Evolutionary conservation across 2,113 vertebrate genomes (phyloP).

Genomic region (Motacilla tschutschensis): DNA sequence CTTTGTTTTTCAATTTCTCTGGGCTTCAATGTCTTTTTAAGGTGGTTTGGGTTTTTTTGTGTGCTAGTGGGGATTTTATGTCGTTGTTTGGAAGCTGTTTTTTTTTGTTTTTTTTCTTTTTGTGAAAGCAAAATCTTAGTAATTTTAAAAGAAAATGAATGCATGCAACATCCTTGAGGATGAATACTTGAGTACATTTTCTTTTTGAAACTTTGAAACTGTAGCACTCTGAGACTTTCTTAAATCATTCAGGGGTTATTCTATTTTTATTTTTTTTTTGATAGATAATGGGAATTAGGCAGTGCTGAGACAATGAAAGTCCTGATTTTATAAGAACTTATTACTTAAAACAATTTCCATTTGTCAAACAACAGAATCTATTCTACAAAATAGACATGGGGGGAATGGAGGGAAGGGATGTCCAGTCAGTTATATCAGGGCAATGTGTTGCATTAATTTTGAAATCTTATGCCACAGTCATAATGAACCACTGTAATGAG

Average conservation of each 20-base stretch:
- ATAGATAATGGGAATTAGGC: background rate
- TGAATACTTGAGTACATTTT: background rate
- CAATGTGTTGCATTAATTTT: background rate
- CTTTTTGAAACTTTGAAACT: background rate
- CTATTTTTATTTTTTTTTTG: background rate
- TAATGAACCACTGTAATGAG: background rate
- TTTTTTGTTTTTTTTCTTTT: background rate
- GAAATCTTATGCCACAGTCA: background rate
- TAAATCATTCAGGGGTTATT: background rate
- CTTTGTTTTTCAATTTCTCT: background rate
- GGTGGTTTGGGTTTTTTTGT: accelerated
- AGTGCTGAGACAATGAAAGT: background rate
- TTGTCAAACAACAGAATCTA: background rate
- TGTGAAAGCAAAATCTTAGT: background rate
- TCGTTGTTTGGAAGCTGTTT: background rate
- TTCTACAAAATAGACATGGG: background rate
- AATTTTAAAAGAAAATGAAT: background rate
- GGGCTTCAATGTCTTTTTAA: background rate
- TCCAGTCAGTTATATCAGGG: background rate
- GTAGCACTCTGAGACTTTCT: background rate
- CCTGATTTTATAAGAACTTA: background rate
- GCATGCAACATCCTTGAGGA: background rate
- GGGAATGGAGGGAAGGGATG: accelerated
- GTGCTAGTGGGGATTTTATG: background rate
- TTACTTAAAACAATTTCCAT: background rate